Evolutionary conservation across 2,113 vertebrate genomes (phyloP).

Genomic region (Sapayoa aenigma): DNA sequence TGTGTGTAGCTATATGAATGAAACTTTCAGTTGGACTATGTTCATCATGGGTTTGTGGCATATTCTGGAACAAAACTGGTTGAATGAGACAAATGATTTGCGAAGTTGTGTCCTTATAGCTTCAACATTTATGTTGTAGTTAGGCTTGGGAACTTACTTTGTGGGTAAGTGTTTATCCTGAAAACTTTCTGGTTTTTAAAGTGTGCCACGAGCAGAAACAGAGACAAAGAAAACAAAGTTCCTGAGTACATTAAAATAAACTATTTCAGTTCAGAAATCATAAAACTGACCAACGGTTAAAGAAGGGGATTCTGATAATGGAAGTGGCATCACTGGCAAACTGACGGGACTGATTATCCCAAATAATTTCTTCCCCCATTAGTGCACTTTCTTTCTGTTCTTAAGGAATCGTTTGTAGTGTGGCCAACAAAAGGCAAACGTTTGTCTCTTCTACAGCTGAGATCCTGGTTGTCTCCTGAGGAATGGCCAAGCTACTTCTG

Average conservation of each 20-base stretch:
- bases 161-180: slow-evolving; percentile 9
- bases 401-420: not conserved
- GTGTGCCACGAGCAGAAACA: not conserved
- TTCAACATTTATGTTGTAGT: not conserved
- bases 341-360: accelerated
- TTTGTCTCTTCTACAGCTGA: not conserved
- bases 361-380: not conserved
- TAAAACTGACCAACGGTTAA: not conserved
- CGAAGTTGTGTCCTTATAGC: slow-evolving; percentile 7
- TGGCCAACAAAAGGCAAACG: not conserved
- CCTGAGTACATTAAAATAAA: not conserved
- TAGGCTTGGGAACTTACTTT: slow-evolving; percentile 8
- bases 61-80: not conserved
- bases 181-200: slow-evolving; percentile 21
- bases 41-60: not conserved
- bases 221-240: slow-evolving; percentile 5
- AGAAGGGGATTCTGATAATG: not conserved
- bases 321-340: not conserved
- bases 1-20: not conserved
- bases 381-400: not conserved
- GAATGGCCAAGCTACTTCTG: not conserved
- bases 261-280: not conserved
- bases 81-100: slow-evolving; percentile 3
- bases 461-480: not conserved
- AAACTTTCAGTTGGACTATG: not conserved